A percentile compares a stretch with the other conserved stretches of the same genome.
Evolutionary conservation across 2,113 vertebrate species (phyloP).

Genomic region (Phalacrocorax pelagicus): DNA sequence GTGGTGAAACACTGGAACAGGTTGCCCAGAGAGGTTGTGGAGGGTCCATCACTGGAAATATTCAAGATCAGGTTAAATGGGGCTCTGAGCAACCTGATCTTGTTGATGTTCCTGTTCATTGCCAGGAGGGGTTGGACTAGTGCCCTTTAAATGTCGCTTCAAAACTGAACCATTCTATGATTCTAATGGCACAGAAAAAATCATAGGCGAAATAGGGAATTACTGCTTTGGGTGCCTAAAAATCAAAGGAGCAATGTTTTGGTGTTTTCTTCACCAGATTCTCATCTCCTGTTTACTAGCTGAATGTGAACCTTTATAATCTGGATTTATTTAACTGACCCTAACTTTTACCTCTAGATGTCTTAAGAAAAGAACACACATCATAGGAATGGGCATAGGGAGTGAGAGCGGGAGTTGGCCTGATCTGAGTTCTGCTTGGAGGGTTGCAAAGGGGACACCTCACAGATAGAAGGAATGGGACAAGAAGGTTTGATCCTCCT

Average conservation of each 20-base stretch:
- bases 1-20: too few relatives aligned
- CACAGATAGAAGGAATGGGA: background rate
- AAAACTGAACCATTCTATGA: background rate
- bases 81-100: background rate
- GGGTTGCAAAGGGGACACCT: background rate
- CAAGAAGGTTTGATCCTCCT: background rate
- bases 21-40: background rate
- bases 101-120: background rate
- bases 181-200: background rate
- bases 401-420: rapidly evolving
- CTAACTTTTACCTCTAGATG: background rate
- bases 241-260: background rate
- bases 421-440: background rate
- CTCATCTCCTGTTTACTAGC: background rate
- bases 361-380: background rate
- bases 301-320: background rate
- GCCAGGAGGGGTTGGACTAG: background rate
- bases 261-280: background rate
- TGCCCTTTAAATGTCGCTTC: background rate
- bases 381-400: background rate
- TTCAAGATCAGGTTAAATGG: background rate
- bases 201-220: background rate
- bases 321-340: background rate
- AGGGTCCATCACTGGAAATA: background rate
- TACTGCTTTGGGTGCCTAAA: background rate